phyloP scores from a whole-genome alignment of 2,888 invertebrate species.

The Panopea generosa region DNA sequence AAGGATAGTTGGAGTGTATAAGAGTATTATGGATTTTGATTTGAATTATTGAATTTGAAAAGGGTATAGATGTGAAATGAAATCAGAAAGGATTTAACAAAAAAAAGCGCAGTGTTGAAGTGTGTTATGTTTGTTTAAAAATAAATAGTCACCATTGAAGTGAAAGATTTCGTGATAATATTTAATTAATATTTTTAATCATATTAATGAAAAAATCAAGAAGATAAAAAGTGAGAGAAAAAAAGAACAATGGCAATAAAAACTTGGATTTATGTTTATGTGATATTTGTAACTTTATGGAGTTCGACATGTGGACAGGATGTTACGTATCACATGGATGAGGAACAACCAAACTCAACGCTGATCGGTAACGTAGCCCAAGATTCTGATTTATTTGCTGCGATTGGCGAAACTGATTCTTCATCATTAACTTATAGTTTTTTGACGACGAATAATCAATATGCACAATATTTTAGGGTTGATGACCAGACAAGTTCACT shows the following conservation, averaged over 20 bases:
- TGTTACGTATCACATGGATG: constrained; percentile 72
- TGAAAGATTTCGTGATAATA: not conserved
- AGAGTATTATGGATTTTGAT: too few species aligned
- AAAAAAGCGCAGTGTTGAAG: too few species aligned
- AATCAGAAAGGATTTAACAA: too few species aligned
- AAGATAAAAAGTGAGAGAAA: not conserved
- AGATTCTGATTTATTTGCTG: constrained; percentile 66
- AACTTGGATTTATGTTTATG: not conserved
- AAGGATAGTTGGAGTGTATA: too few species aligned
- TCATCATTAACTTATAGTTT: constrained; percentile 70
- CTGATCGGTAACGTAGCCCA: constrained; percentile 71
- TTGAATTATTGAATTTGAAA: too few species aligned
- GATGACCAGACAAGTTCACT: constrained; percentile 59
- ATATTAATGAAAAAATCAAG: not conserved
- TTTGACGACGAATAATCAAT: constrained; percentile 56
- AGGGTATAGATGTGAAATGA: too few species aligned
- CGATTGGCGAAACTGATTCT: constrained; percentile 55
- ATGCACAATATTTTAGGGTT: constrained; percentile 58
- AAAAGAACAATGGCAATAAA: not conserved
- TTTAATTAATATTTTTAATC: not conserved
- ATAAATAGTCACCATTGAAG: too few species aligned
- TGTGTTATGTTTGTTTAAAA: too few species aligned
- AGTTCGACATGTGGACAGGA: constrained; percentile 28
- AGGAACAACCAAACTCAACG: constrained; percentile 75
- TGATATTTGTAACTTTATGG: not conserved